Base-by-base conservation (phyloP, 2,113 vertebrate genomes). In the Puffinus mauretanicus region DNA sequence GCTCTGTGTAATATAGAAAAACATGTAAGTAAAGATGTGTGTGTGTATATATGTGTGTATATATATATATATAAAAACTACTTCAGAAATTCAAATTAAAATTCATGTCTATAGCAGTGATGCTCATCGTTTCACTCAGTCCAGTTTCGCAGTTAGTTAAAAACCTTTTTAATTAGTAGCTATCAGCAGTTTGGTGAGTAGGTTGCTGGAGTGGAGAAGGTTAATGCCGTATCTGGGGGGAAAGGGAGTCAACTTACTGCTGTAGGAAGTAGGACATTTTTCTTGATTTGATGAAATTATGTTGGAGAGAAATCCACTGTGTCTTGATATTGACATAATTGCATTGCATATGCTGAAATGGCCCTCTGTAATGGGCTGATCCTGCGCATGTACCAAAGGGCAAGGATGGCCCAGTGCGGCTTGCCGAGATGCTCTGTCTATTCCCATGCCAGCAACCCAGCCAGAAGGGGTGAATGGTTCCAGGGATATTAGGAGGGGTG, bases 381-480 rank as follows among this genome's bases (percentile, higher is more conserved):
- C 70, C 76, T 71, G 65, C 1, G 2, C 29, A 12, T 29, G 47
- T 96, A 92, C 89, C 92, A 96, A 96, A 96, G 96, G 87, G 94
- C 93, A 95, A 96, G 75, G 92, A 82, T 96, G 90, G 44, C 40
- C 38, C 13, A 16, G 46, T 65, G 79, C 9, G 2, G 58, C 70
- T 82, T 93, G 90, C 66, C 0, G 49, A 93, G 93, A 87, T 90
- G 57, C 70, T 57, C 73, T 76, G 42, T 96, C 89, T 96, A 61
- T 96, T 95, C 82, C 70, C 54, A 54, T 96, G 96, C 94, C 96
- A 97, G 90, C 73, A 93, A 62, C 66, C 12, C 78, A 69, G 58
- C 44, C 75, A 82, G 84, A 81, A 94, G 54, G 75, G 96, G 90
- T 97, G 96, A 97, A 95, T 80, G 92, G 7, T 87, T 94, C 87